A percentile compares a stretch with the other conserved stretches of the same genome.
Conservation (phyloP, 2,888 invertebrate species). For the Tridacna crocea region DNA sequence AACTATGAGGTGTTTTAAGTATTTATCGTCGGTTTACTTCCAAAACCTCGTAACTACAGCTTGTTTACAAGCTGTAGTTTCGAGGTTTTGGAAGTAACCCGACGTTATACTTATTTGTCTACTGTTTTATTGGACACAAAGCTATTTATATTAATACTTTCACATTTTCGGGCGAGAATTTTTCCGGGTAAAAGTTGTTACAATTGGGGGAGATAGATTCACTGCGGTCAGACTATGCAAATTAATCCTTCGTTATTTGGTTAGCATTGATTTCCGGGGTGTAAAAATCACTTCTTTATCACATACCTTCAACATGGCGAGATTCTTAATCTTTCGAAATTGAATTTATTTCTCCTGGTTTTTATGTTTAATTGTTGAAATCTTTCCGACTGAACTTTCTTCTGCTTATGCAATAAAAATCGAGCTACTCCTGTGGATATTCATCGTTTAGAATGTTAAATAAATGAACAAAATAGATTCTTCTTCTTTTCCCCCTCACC, state of each 20-base stretch:
- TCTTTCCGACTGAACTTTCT: neutral
- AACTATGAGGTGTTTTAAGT: too few species aligned
- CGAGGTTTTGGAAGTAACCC: too few species aligned
- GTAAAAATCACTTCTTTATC: constrained; percentile 11
- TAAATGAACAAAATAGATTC: neutral
- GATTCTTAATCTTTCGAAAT: neutral
- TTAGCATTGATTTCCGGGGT: neutral
- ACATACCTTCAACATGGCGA: neutral
- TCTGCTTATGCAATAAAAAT: constrained; percentile 16
- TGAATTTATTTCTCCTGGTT: constrained; percentile 18
- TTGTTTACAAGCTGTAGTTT: too few species aligned
- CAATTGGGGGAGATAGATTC: neutral
- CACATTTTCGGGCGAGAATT: neutral
- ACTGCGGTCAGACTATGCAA: neutral
- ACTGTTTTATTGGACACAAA: neutral
- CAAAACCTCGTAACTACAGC: too few species aligned
- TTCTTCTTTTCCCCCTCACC: neutral
- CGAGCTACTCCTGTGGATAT: constrained; percentile 6
- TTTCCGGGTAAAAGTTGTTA: constrained; percentile 5
- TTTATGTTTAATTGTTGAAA: constrained; percentile 9
- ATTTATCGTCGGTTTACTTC: too few species aligned
- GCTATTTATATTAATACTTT: neutral
- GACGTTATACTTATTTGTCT: neutral
- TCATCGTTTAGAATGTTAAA: neutral
- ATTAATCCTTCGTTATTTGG: constrained; percentile 8